Conservation (phyloP, 2,113 vertebrate genomes). For the Cyanoderma ruficeps region DNA sequence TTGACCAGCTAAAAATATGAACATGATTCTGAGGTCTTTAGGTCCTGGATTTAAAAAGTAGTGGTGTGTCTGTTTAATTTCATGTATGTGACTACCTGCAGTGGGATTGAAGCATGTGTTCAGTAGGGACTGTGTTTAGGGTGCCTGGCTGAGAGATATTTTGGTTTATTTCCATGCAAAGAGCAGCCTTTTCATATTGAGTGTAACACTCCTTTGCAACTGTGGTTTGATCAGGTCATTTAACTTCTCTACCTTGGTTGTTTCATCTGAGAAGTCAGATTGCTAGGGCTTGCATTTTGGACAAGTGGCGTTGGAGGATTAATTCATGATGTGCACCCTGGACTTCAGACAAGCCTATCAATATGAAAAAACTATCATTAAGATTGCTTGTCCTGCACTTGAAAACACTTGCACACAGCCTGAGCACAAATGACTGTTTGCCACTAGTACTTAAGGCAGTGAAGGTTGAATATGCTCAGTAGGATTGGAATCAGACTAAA, state of each 20-base stretch:
- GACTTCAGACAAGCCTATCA: background rate
- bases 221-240: background rate
- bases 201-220: background rate
- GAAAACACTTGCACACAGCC: background rate
- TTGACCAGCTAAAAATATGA: background rate
- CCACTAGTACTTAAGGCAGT: background rate
- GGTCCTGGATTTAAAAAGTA: background rate
- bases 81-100: background rate
- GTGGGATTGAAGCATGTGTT: background rate
- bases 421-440: background rate
- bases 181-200: background rate
- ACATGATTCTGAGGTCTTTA: background rate
- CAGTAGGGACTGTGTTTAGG: background rate
- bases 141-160: background rate
- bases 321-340: background rate
- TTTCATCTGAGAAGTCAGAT: background rate
- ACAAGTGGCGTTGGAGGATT: background rate
- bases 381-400: background rate
- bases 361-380: conserved; percentile 5
- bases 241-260: background rate
- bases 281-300: background rate
- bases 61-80: background rate
- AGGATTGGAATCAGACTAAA: background rate
- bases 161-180: conserved; percentile 15
- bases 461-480: background rate